Evolutionary conservation across 2,797 vertebrate species (phyloP), one percentile per base, ranked within the genome.

Genomic region (Siniperca scherzeri): DNA sequence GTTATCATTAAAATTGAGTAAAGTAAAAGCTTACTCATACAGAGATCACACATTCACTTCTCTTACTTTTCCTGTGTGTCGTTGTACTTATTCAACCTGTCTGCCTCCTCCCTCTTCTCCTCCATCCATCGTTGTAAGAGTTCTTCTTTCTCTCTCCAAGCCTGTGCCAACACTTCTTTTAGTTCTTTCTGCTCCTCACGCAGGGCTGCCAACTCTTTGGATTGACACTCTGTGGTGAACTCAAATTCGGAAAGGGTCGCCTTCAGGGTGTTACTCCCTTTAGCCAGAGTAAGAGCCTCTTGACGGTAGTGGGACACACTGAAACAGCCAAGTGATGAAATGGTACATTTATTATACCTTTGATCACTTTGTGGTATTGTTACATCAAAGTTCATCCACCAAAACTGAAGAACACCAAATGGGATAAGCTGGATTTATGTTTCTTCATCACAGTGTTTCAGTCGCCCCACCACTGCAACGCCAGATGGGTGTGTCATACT

Each of bases 61-160:
- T 76, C 61, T 82, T 77, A 95, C 95, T 93, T 93, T 84, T 96
- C 94, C 70, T 95, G 92, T 6, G 77, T 77, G 66, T 91, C 79
- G 19, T 96, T 96, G 83, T 93, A 88, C 42, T 87, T 91, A 86
- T 96, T 96, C 70, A 96, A 27, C 80, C 95, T 89, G 25, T 91
- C 88, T 0, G 96, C 95, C 84, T 94, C 95, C 56, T 87, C 85
- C 57, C 84, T 91, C 80, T 96, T 96, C 88, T 94, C 95, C 66
- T 94, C 92, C 87, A 96, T 88, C 94, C 95, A 96, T 42, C 95
- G 91, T 50, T 94, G 92, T 55, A 95, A 21, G 5, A 96, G 90
- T 61, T 88, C 80, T 42, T 96, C 94, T 21, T 95, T 94, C 67
- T 95, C 93, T 60, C 44, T 70, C 52, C 16, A n/a, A 8, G 85